A percentile compares a stretch with the other conserved stretches of the same genome.
phyloP scores from a whole-genome alignment of 37 sponge, comb jelly and placozoan species.

The Tethya wilhelma region DNA sequence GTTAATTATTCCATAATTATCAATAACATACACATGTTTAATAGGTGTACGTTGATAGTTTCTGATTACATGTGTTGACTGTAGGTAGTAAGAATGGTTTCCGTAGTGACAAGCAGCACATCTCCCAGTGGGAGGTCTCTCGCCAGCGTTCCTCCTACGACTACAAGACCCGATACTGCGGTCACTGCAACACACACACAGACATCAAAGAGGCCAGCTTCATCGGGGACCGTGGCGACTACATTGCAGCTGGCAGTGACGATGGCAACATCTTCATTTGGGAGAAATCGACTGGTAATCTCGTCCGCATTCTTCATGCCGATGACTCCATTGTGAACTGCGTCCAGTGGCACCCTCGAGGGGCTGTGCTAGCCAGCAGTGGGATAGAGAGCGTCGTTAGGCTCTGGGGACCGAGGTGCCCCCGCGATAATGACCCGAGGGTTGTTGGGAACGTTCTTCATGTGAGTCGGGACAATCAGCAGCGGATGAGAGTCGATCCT shows the following conservation, averaged over 20 bases:
- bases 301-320: conserved; percentile 74
- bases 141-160: conserved; percentile 48
- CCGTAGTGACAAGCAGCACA: not conserved
- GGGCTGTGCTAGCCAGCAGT: conserved; percentile 76
- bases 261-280: conserved; percentile 93
- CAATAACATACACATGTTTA: no score
- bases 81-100: conserved; percentile 19
- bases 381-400: conserved; percentile 85
- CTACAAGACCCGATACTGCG: conserved; percentile 75
- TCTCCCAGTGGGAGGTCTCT: conserved; percentile 30
- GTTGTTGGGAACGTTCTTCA: conserved; percentile 15
- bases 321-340: conserved; percentile 90
- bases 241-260: conserved; percentile 94
- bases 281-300: conserved; percentile 75
- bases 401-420: conserved; percentile 76
- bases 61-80: not conserved
- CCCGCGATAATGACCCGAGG: not conserved
- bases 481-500: conserved; percentile 71
- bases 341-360: conserved; percentile 85
- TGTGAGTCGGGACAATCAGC: conserved; percentile 67
- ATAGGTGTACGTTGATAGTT: no score
- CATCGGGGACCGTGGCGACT: conserved; percentile 83
- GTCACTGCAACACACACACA: conserved; percentile 93
- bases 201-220: conserved; percentile 99
- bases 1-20: no score